These are phyloP conservation scores for Eriocheir sinensis DNA, from an alignment of 1,140 invertebrate species.

Conservation along the genomic window DNA sequence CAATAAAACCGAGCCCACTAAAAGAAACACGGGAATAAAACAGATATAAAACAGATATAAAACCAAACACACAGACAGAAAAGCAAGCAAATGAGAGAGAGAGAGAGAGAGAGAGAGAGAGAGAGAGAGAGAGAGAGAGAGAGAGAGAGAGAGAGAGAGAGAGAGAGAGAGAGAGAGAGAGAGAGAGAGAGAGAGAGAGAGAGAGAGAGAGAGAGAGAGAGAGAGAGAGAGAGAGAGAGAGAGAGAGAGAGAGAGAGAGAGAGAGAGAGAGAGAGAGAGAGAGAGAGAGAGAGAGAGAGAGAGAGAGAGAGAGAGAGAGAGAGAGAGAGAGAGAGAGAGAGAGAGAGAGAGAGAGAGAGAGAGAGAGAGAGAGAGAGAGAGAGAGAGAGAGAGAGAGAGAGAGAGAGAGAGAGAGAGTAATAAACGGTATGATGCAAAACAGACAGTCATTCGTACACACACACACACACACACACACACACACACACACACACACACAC, in stretches of 20 bases:
- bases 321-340: background rate
- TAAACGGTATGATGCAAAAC: background rate
- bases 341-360: constrained; percentile 28
- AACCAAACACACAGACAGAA: no score
- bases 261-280: background rate
- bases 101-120: background rate
- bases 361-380: constrained; percentile 35
- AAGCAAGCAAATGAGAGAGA: background rate
- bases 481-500: constrained; percentile 32
- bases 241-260: background rate
- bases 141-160: no score
- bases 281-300: background rate
- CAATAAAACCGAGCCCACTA: no score
- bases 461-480: background rate
- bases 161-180: background rate
- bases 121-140: background rate
- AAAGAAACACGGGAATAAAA: no score
- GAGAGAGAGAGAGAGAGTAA: background rate
- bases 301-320: no score
- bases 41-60: no score
- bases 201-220: no score
- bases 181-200: background rate
- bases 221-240: no score
- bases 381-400: background rate
- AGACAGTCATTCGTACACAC: background rate